Conservation (phyloP, 2,888 invertebrate species). For the Phragmatobia fuliginosa region DNA sequence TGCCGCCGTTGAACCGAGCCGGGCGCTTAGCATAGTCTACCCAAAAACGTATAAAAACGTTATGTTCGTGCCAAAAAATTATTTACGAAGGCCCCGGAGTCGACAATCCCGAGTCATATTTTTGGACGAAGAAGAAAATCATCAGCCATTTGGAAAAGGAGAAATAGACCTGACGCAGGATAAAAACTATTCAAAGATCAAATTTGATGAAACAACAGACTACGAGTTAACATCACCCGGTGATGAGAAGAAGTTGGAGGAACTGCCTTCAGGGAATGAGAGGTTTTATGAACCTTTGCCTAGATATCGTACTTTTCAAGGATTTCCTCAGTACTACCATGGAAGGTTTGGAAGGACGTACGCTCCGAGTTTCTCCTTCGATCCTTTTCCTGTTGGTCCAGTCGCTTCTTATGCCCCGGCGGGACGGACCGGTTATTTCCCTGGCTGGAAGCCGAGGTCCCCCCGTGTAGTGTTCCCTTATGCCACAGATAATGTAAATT, state of each 20-base stretch:
- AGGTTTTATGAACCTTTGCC: constrained; percentile 74
- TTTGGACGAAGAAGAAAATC: constrained; percentile 75
- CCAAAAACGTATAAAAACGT: constrained; percentile 69
- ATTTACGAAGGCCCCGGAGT: constrained; percentile 59
- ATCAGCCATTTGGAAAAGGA: constrained; percentile 72
- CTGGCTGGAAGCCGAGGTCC: constrained; percentile 81
- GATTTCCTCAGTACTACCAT: constrained; percentile 70
- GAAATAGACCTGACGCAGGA: constrained; percentile 79
- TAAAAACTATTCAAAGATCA: constrained; percentile 73
- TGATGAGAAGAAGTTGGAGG: constrained; percentile 57
- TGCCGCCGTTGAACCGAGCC: constrained; percentile 75
- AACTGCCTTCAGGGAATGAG: constrained; percentile 70
- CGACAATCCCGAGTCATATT: constrained; percentile 72
- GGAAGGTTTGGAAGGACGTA: constrained; percentile 74
- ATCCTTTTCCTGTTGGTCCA: constrained; percentile 60
- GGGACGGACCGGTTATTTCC: constrained; percentile 70
- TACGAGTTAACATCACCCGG: constrained; percentile 80
- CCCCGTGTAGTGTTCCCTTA: constrained; percentile 84
- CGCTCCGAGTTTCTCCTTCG: constrained; percentile 74
- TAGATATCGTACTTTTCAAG: constrained; percentile 63
- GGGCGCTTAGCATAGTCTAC: constrained; percentile 76
- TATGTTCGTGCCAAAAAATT: constrained; percentile 77
- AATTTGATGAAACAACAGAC: constrained; percentile 80
- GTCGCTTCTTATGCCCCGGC: constrained; percentile 63
- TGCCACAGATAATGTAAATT: constrained; percentile 71